Evolutionary conservation across 2,888 invertebrate species (phyloP).

Genomic region (Deilephila elpenor): DNA sequence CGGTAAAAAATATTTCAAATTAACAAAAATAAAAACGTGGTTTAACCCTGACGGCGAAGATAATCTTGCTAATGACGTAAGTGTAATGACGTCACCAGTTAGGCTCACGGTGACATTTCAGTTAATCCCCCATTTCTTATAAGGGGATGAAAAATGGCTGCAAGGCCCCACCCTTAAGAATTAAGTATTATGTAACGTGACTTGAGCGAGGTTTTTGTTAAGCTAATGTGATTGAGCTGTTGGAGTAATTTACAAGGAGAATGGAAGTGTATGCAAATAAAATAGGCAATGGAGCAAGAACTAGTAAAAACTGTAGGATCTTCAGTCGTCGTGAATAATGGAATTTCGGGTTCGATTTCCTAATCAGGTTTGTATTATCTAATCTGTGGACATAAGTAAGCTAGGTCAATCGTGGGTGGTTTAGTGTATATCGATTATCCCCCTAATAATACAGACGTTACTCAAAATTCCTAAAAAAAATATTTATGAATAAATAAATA

Average conservation of each 20-base stretch:
- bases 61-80: conserved; percentile 18
- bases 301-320: too few relatives aligned
- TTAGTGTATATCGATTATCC: too few relatives aligned
- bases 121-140: conserved; percentile 23
- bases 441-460: too few relatives aligned
- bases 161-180: not conserved
- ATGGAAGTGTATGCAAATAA: not conserved
- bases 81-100: conserved; percentile 21
- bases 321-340: too few relatives aligned
- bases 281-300: too few relatives aligned
- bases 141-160: conserved; percentile 22
- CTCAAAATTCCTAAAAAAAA: too few relatives aligned
- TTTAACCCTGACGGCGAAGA: not conserved
- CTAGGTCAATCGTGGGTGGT: too few relatives aligned
- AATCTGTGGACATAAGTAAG: too few relatives aligned
- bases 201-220: not conserved
- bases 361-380: too few relatives aligned
- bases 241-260: not conserved
- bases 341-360: too few relatives aligned
- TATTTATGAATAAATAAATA: too few relatives aligned
- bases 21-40: not conserved
- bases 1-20: too few relatives aligned
- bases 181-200: conserved; percentile 13
- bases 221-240: not conserved
- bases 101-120: conserved; percentile 9